These are phyloP conservation scores for Chloebia gouldiae DNA, from an alignment of 2,113 vertebrate species.

Conservation along the genomic window DNA sequence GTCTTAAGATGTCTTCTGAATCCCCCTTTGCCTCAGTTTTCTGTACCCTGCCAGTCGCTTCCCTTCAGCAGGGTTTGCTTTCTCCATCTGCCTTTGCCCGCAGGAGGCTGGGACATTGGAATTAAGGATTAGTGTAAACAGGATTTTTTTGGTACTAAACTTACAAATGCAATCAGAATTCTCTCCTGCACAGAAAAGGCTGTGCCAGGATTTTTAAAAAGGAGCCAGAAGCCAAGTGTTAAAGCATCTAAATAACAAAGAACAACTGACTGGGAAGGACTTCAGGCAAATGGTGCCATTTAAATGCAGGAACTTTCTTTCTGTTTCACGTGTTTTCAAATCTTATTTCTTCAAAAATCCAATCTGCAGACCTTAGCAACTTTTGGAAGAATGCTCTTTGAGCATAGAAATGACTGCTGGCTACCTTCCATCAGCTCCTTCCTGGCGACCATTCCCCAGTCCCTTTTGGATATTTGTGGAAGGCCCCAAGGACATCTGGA, in stretches of 20 bases:
- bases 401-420: conserved; percentile 31
- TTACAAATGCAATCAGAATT: background rate
- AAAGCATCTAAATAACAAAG: background rate
- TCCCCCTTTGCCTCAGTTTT: background rate
- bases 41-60: background rate
- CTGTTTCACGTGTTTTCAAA: background rate
- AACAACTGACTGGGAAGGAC: background rate
- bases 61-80: background rate
- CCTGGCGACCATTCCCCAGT: background rate
- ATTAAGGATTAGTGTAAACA: background rate
- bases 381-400: background rate
- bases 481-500: conserved; percentile 43
- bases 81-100: background rate
- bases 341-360: background rate
- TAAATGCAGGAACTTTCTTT: background rate
- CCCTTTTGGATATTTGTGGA: conserved; percentile 40
- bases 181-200: background rate
- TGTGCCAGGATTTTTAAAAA: background rate
- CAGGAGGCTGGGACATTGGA: background rate
- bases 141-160: background rate
- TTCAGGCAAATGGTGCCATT: background rate
- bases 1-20: background rate
- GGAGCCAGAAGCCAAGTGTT: background rate
- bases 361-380: conserved; percentile 3
- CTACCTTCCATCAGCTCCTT: conserved; percentile 39